A percentile compares a stretch with the other conserved stretches of the same genome.
Conservation (phyloP, 2,888 invertebrate genomes). For the Hypselothyrea guttata region DNA sequence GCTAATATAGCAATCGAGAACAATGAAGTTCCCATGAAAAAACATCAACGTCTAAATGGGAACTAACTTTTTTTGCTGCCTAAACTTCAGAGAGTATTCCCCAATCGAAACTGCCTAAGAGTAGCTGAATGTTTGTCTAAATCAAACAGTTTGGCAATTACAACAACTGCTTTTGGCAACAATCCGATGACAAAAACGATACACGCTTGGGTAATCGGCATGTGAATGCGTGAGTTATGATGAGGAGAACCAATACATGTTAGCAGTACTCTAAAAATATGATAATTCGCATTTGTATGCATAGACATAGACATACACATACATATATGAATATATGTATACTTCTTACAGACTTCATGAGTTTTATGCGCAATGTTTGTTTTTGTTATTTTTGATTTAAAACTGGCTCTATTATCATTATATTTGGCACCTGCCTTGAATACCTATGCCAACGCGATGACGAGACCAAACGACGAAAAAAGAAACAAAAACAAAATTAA, state of each 20-base stretch:
- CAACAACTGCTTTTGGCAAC: constrained; percentile 24
- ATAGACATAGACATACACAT: not conserved
- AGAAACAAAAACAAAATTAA: not conserved
- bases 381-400: constrained; percentile 1
- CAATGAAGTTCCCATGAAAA: too few relatives aligned
- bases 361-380: constrained; percentile 23
- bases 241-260: constrained; percentile 3
- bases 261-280: not conserved
- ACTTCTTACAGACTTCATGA: constrained; percentile 4
- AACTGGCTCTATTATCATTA: constrained; percentile 11
- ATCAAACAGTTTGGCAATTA: constrained; percentile 16
- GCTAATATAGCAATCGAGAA: too few relatives aligned
- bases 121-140: constrained; percentile 28
- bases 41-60: too few relatives aligned
- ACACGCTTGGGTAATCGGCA: constrained; percentile 35
- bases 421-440: constrained; percentile 31
- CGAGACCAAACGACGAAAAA: constrained; percentile 11
- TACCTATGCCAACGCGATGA: constrained; percentile 5
- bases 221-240: constrained; percentile 7
- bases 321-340: not conserved
- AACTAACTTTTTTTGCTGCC: too few relatives aligned
- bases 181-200: constrained; percentile 9
- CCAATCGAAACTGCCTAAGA: not conserved
- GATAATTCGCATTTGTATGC: constrained; percentile 24
- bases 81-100: constrained; percentile 9